Evolutionary conservation across 2,888 invertebrate genomes (phyloP).

Genomic region (Lithophane ornitopus): DNA sequence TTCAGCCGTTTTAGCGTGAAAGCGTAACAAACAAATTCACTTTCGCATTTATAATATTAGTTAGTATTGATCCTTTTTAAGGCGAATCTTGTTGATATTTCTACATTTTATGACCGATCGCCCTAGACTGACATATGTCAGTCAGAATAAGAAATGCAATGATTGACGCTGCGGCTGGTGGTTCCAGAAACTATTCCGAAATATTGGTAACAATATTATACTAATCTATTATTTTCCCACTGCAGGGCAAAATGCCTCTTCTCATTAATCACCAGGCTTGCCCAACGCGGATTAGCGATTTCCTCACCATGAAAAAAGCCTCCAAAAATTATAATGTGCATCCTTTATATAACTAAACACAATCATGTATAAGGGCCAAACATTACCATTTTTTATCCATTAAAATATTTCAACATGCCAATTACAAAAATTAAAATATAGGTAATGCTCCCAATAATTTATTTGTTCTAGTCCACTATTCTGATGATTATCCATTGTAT

Average conservation of each 20-base stretch:
- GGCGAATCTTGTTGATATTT: background rate
- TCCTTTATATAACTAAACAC: background rate
- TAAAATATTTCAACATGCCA: background rate
- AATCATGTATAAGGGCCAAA: background rate
- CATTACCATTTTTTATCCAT: conserved; percentile 1
- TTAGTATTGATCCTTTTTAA: background rate
- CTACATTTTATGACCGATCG: background rate
- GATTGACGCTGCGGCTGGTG: background rate
- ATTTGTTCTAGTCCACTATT: conserved; percentile 32
- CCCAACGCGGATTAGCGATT: too few relatives aligned
- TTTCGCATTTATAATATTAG: too few relatives aligned
- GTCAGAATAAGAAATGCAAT: background rate
- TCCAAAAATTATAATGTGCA: too few relatives aligned
- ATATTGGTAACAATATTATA: background rate
- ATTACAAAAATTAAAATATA: background rate
- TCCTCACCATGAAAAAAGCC: too few relatives aligned
- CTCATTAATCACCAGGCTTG: too few relatives aligned
- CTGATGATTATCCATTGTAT: conserved; percentile 24
- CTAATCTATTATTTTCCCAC: too few relatives aligned
- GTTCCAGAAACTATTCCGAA: too few relatives aligned
- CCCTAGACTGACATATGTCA: background rate
- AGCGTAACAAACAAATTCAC: too few relatives aligned
- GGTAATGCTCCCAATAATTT: conserved; percentile 16
- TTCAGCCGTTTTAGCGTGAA: too few relatives aligned
- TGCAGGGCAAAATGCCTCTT: too few relatives aligned